Conservation (phyloP, 2,888 invertebrate genomes). For the Hypomecis atomaria region DNA sequence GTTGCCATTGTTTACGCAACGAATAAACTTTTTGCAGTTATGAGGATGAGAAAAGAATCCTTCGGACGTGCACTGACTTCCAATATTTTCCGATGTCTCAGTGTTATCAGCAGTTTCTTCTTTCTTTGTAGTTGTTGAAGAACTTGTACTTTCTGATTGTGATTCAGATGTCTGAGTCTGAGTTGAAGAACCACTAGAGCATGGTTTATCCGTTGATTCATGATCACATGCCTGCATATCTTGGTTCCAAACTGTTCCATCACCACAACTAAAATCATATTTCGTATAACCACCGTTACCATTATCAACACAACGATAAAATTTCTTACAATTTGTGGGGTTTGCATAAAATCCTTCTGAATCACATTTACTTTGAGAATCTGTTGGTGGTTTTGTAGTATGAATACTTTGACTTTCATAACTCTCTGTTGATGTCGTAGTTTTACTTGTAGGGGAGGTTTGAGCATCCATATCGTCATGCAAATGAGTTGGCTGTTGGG, state of each 20-base stretch:
- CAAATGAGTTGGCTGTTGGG: conserved; percentile 26
- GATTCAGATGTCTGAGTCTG: conserved; percentile 18
- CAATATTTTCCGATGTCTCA: conserved; percentile 37
- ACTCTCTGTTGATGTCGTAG: conserved; percentile 20
- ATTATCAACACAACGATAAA: conserved; percentile 89
- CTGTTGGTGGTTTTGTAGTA: conserved; percentile 39
- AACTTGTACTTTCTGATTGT: conserved; percentile 32
- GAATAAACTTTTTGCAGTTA: conserved; percentile 90
- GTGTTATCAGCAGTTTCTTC: conserved; percentile 34
- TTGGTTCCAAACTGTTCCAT: conserved; percentile 88
- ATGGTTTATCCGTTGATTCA: conserved; percentile 56
- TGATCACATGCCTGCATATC: conserved; percentile 83
- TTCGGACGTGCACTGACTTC: conserved; percentile 81
- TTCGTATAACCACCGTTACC: conserved; percentile 84
- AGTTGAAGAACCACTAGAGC: conserved; percentile 31
- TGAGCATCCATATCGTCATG: conserved; percentile 35
- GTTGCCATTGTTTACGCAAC: conserved; percentile 85
- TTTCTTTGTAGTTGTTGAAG: conserved; percentile 30
- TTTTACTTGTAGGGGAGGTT: conserved; percentile 19
- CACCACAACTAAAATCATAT: conserved; percentile 89
- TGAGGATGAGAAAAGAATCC: conserved; percentile 88
- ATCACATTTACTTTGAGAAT: conserved; percentile 65
- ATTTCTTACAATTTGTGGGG: conserved; percentile 87
- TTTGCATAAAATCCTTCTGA: conserved; percentile 88
- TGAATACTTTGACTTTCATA: conserved; percentile 15